These are phyloP conservation scores for Tenthredo notha DNA, from an alignment of 2,888 invertebrate species.

Conservation along the genomic window DNA sequence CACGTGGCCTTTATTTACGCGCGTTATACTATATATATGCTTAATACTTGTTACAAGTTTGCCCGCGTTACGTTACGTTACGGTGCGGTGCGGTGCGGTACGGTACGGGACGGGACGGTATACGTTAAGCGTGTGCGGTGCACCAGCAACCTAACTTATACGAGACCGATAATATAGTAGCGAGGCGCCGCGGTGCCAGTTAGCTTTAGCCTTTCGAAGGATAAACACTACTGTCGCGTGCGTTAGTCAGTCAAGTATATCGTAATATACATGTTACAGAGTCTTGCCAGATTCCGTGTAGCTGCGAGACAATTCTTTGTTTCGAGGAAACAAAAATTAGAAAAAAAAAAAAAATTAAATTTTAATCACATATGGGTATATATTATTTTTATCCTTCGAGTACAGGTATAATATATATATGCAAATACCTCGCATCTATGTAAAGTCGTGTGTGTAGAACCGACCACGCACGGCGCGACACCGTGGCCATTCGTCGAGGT, in stretches of 20 bases:
- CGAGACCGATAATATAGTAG: neutral
- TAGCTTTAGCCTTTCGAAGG: constrained; percentile 16
- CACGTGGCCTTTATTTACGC: constrained; percentile 62
- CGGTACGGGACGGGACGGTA: neutral
- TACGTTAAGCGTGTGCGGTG: neutral
- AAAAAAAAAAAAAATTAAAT: too few relatives aligned
- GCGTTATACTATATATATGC: constrained; percentile 31
- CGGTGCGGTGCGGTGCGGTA: neutral
- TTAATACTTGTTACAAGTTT: constrained; percentile 35
- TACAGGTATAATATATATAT: neutral
- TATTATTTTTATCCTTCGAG: neutral
- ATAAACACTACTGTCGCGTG: neutral
- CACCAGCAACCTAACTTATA: constrained; percentile 19
- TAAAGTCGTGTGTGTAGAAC: neutral
- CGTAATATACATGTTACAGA: neutral
- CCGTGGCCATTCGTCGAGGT: neutral
- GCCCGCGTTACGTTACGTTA: neutral
- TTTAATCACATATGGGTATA: too few relatives aligned
- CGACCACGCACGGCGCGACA: constrained; percentile 11
- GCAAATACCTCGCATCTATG: neutral
- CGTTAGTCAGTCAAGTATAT: neutral
- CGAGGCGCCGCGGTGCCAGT: neutral
- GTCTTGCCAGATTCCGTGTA: neutral
- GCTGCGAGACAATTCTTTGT: neutral
- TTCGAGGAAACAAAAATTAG: too few relatives aligned